Conservation (phyloP, 2,888 invertebrate species). For the Macrostomum cliftonense region DNA sequence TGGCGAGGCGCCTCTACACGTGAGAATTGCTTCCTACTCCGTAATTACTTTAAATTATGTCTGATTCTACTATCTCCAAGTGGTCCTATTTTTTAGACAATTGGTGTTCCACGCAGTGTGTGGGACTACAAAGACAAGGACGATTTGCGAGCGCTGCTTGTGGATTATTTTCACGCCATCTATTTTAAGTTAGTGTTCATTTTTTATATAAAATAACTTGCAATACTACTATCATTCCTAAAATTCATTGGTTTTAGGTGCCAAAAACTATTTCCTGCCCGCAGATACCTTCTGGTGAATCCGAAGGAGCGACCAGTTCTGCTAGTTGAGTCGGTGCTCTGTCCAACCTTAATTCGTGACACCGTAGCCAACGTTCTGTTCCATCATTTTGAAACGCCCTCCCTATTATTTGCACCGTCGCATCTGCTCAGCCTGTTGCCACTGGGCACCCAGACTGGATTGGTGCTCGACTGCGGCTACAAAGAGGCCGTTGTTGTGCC, state of each 20-base stretch:
- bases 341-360: constrained; percentile 60
- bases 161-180: neutral
- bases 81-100: too few relatives aligned
- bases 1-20: neutral
- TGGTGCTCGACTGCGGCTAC: constrained; percentile 72
- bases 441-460: constrained; percentile 57
- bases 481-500: constrained; percentile 60
- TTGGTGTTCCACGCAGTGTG: too few relatives aligned
- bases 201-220: neutral
- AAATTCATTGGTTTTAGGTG: neutral
- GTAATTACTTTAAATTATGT: too few relatives aligned
- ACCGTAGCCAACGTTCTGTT: constrained; percentile 76
- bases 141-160: too few relatives aligned
- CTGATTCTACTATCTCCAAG: too few relatives aligned
- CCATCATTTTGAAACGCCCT: constrained; percentile 68
- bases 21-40: too few relatives aligned
- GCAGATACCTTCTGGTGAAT: constrained; percentile 64
- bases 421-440: constrained; percentile 65
- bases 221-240: neutral
- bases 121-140: too few relatives aligned
- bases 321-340: constrained; percentile 69
- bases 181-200: neutral
- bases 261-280: constrained; percentile 11
- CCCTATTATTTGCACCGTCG: constrained; percentile 60
- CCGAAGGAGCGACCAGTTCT: constrained; percentile 75